Percentiles rank a stretch among this genome's conserved stretches.
Conservation (phyloP, 2,797 vertebrate species). For the Pantherophis vulpinus region DNA sequence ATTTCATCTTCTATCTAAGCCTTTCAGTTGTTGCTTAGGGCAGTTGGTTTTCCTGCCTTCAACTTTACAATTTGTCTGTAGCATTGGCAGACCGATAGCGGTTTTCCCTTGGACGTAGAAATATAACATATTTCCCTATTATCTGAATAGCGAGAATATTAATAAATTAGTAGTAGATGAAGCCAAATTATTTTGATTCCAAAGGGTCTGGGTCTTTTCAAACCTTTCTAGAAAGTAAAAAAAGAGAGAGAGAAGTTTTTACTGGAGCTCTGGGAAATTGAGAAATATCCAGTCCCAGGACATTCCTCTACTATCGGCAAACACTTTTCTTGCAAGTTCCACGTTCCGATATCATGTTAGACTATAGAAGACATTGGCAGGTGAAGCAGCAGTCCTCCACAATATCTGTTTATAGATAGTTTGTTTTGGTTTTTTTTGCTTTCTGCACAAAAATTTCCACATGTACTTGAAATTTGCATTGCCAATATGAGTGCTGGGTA, state of each 20-base stretch:
- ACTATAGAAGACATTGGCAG: not conserved
- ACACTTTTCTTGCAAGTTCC: not conserved
- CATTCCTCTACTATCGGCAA: not conserved
- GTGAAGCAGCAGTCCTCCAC: not conserved
- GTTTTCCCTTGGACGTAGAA: not conserved
- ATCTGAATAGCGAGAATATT: not conserved
- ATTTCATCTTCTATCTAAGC: not conserved
- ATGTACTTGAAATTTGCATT: not conserved
- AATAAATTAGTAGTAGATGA: not conserved
- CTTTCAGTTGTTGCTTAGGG: not conserved
- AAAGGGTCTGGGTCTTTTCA: not conserved
- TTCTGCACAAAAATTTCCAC: not conserved
- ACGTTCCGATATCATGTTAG: not conserved
- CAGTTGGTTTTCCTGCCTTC: not conserved
- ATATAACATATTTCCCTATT: not conserved
- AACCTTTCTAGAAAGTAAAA: not conserved
- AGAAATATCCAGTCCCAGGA: not conserved
- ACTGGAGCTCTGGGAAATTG: not conserved
- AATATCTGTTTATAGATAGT: not conserved
- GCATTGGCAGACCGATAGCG: not conserved
- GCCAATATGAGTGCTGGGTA: not conserved
- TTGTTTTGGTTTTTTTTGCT: not conserved
- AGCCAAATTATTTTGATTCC: not conserved
- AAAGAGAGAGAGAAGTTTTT: not conserved
- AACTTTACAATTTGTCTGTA: not conserved